Base-by-base conservation (phyloP, 2,113 vertebrate genomes). In the Polypterus senegalus region DNA sequence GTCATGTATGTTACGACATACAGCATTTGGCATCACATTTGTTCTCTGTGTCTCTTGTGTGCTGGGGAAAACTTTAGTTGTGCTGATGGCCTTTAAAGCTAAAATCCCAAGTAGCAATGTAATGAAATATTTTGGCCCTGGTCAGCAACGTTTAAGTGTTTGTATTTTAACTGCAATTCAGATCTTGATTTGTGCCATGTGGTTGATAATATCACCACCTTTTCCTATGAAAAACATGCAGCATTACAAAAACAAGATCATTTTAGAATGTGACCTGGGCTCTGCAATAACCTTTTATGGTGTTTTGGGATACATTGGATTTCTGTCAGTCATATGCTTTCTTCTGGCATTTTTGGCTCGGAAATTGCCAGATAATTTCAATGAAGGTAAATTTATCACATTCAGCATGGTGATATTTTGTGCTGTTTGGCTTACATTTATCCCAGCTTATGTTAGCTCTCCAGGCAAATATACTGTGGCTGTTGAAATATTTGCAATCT, bases 351-450 rank as follows among this genome's bases (percentile, higher is more conserved):
- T 80, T 44, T 53, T 76, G 47, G 73, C 78, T 4, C 63, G 78
- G 45, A 76, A 73, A 6, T 68, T 78, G 46, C 78, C 78, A 27
- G 74, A 77, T 57, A 74, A 64, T 58, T 80, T 80, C 64, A 80
- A 80, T 27, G 78, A 80, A 44, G 78, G 74, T 59, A 80, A 76
- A 55, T 80, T 76, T 55, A 80, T 80, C 56, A 80, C 78, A 27
- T 79, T 80, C 63, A 84, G 81, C 61, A 84, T 86, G 83, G 58
- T 86, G 49, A 81, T 83, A 10, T 84, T 84, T 62, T 83, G 78
- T 61, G 78, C 79, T 27, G 77, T 83, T 54, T 83, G 81, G 77
- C 68, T 81, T 11, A 60, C 74, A 1, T 83, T 81, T 58, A 66
- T 83, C 1, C 81, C 83, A 43, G 83, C 80, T 3, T 83, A 85